phyloP scores from a whole-genome alignment of 2,113 vertebrate genomes.

The Helogale parvula region DNA sequence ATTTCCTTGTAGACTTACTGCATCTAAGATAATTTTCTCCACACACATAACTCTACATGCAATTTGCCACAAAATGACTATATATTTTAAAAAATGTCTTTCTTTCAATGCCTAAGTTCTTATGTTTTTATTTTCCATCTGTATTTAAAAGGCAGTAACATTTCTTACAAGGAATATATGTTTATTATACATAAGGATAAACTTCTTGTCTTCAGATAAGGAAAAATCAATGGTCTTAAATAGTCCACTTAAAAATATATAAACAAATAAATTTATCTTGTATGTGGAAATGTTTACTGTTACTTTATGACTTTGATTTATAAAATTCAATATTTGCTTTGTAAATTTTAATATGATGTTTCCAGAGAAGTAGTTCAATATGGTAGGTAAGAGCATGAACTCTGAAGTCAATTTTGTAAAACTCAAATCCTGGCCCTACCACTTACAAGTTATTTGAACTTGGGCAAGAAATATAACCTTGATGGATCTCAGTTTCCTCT shows the following conservation, averaged over 20 bases:
- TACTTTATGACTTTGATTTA: neutral
- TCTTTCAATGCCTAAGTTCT: neutral
- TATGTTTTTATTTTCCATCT: neutral
- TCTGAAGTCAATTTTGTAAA: neutral
- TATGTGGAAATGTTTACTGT: neutral
- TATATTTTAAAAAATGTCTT: neutral
- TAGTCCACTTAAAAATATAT: neutral
- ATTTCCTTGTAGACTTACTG: conserved; percentile 33
- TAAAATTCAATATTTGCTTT: neutral
- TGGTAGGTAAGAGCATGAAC: neutral
- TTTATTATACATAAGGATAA: neutral
- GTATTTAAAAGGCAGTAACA: neutral
- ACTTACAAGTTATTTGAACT: neutral
- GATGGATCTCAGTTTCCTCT: neutral
- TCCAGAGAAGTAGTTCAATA: neutral
- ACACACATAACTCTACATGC: neutral
- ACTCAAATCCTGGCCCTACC: neutral
- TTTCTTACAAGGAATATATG: neutral
- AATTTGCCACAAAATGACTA: neutral
- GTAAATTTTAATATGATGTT: neutral
- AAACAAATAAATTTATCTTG: neutral
- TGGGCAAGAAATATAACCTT: neutral
- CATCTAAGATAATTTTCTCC: neutral
- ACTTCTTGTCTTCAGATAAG: neutral
- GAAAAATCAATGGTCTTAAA: neutral